Evolutionary conservation across 2,113 vertebrate species (phyloP).

Genomic region (Cyphomyrus discorhynchus): DNA sequence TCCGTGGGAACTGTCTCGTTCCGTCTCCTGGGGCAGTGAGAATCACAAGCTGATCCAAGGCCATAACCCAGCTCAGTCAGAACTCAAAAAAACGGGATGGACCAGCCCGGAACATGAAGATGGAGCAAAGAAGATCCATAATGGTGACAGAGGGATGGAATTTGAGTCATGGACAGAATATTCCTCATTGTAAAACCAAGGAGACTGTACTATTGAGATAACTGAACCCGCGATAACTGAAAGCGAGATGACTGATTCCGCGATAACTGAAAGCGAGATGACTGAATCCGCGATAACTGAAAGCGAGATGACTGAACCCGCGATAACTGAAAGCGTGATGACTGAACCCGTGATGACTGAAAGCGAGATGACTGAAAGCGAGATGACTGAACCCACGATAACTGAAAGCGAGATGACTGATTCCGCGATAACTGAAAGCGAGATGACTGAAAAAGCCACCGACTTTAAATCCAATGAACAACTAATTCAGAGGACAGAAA

Average conservation of each 20-base stretch:
- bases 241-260: background rate
- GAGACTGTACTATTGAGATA: background rate
- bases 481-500: background rate
- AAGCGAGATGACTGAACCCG: background rate
- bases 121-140: background rate
- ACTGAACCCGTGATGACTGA: no score
- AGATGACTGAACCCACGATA: no score
- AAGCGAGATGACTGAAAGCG: background rate
- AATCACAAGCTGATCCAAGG: background rate
- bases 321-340: no score
- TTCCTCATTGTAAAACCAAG: background rate
- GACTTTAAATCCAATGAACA: background rate
- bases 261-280: no score
- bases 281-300: background rate
- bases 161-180: background rate
- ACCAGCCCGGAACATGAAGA: background rate
- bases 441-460: background rate
- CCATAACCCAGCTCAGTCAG: background rate
- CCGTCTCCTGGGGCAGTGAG: background rate
- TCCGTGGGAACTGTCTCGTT: background rate
- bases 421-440: no score
- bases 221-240: background rate
- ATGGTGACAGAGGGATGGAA: background rate
- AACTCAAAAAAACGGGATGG: background rate
- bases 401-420: no score